Base-by-base conservation (phyloP, 2,888 invertebrate genomes). In the Tinea semifulvella region DNA sequence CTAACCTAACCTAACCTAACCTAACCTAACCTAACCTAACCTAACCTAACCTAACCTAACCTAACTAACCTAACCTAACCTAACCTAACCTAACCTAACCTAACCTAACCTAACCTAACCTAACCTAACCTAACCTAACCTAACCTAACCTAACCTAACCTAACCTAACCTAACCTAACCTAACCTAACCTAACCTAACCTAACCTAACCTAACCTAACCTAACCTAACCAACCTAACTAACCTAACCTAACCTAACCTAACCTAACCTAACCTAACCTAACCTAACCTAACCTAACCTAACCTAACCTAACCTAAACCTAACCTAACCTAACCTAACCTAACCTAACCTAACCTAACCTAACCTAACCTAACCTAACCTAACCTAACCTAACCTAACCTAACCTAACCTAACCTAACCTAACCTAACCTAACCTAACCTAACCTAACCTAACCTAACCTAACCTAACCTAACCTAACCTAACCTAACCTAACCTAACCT, bases 11-110 rank as follows among this genome's bases (percentile, higher is more conserved):
- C 50, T 48, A 46, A 49, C 50, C 48, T 49, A 50, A 50, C 48
- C 50, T 49, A 50, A 50, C 50, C 50, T 49, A 50, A 50, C 50
- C 50, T 50, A 50, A 50, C 50, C 49, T 46, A 46, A 46, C 46
- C 46, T 43, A 46, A 46, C 47, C 47, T 47, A 48, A 50, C 48
- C 48, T 46, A 47, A 50, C 48, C 48, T 43, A 47, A 48, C 40
- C 40, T 40, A 40, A n/a, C n/a, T n/a, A n/a, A n/a, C n/a, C n/a
- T n/a, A n/a, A 40, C 40, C 47, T 47, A 47, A 47, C 47, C 44
- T 47, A 47, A 47, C 47, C 47, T 47, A 47, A 47, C 47, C 46
- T 46, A 46, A 47, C 47, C 47, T 47, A 47, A 47, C 47, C 47
- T 44, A 47, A 47, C 47, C 47, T 47, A 47, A 47, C 44, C 47